These are phyloP conservation scores for Gavialis gangeticus DNA, from an alignment of 2,113 vertebrate genomes.

Conservation along the genomic window DNA sequence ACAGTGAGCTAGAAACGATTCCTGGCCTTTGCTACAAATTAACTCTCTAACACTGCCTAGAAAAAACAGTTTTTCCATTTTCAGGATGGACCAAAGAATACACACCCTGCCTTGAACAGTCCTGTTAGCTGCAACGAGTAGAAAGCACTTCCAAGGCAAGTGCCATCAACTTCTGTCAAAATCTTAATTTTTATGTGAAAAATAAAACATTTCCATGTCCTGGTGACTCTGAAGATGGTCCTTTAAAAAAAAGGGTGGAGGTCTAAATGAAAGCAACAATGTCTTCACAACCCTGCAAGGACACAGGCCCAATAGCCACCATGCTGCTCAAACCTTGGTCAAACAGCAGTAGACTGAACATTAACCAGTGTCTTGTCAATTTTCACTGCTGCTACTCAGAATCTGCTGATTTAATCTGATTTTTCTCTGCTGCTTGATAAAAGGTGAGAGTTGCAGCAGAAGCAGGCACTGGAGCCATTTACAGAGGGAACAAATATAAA, in stretches of 20 bases:
- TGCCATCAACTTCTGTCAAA: background rate
- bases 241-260: background rate
- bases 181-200: background rate
- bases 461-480: background rate
- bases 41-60: too few species aligned
- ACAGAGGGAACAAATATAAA: conserved; percentile 49
- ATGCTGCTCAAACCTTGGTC: background rate
- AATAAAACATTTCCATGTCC: conserved; percentile 50
- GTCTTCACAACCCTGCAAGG: conserved; percentile 29
- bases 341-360: background rate
- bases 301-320: background rate
- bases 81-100: too few species aligned
- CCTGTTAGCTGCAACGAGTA: background rate
- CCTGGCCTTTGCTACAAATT: too few species aligned
- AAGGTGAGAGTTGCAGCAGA: accelerated
- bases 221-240: background rate
- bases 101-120: too few species aligned
- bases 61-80: too few species aligned
- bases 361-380: conserved; percentile 42
- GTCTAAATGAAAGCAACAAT: conserved; percentile 32
- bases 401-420: conserved; percentile 52
- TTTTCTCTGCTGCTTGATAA: conserved; percentile 55
- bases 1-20: too few species aligned
- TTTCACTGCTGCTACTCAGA: conserved; percentile 37
- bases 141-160: background rate